Evolutionary conservation across 64 coral and sea anemone species (phyloP).

Genomic region (Hydrozoanthus tunicans): DNA sequence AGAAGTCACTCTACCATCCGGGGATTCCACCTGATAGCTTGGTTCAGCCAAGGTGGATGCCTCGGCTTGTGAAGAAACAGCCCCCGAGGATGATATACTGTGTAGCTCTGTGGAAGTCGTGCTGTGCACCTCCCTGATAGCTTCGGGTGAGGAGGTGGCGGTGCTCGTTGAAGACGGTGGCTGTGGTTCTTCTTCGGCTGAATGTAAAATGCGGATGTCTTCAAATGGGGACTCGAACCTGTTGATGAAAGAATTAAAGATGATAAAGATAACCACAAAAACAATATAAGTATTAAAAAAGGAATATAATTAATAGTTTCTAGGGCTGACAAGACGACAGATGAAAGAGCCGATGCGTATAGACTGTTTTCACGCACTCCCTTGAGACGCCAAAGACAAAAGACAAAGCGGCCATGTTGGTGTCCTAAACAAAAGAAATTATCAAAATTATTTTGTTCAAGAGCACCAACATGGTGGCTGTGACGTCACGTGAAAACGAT

Average conservation of each 20-base stretch:
- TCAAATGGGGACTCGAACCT: conserved; percentile 55
- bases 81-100: background rate
- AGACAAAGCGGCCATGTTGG: no score
- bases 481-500: no score
- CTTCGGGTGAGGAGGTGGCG: background rate
- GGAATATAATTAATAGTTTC: background rate
- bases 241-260: background rate
- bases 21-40: conserved; percentile 36
- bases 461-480: no score
- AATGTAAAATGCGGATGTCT: conserved; percentile 22
- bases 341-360: background rate
- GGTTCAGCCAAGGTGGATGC: background rate
- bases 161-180: background rate
- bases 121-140: conserved; percentile 30
- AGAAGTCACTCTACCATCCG: conserved; percentile 32
- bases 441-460: no score
- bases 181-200: conserved; percentile 4
- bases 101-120: conserved; percentile 26
- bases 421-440: no score
- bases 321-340: background rate
- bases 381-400: no score
- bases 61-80: background rate
- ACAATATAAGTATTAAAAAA: background rate
- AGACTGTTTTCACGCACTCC: no score
- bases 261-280: background rate